Evolutionary conservation across 1,140 invertebrate species (phyloP).

Genomic region (Nilaparvata lugens): DNA sequence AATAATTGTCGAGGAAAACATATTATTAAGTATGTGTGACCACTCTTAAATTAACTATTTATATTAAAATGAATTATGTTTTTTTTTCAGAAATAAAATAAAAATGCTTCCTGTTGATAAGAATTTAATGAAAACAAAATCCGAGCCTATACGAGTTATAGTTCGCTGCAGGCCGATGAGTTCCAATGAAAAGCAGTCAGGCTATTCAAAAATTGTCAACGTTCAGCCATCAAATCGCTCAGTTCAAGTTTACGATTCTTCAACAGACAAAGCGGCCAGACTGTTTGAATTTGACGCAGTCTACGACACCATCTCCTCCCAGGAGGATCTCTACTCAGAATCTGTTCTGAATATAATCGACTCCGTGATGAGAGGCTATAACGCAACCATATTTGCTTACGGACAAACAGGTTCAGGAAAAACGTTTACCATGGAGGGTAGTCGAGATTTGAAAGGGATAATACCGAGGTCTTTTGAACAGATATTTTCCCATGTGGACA

Average conservation of each 20-base stretch:
- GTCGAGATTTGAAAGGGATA: conserved; percentile 36
- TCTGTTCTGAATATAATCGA: conserved; percentile 88
- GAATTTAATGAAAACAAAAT: too few species aligned
- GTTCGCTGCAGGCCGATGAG: conserved; percentile 86
- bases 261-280: conserved; percentile 50
- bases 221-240: conserved; percentile 51
- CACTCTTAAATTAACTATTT: too few species aligned
- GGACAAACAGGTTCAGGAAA: conserved; percentile 96
- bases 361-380: conserved; percentile 90
- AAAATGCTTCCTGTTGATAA: too few species aligned
- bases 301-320: conserved; percentile 77
- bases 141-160: conserved; percentile 53
- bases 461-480: conserved; percentile 94
- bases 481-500: conserved; percentile 86
- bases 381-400: conserved; percentile 95
- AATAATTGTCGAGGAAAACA: too few species aligned
- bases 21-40: too few species aligned
- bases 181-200: conserved; percentile 64
- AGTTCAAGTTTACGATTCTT: conserved; percentile 55
- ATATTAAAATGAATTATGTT: too few species aligned
- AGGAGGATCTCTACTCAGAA: conserved; percentile 92
- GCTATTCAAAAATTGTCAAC: conserved; percentile 57
- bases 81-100: too few species aligned
- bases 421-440: conserved; percentile 93
- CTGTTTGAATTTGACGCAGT: conserved; percentile 90